These are phyloP conservation scores for Elanoides forficatus DNA, from an alignment of 2,113 vertebrate genomes.

Conservation along the genomic window DNA sequence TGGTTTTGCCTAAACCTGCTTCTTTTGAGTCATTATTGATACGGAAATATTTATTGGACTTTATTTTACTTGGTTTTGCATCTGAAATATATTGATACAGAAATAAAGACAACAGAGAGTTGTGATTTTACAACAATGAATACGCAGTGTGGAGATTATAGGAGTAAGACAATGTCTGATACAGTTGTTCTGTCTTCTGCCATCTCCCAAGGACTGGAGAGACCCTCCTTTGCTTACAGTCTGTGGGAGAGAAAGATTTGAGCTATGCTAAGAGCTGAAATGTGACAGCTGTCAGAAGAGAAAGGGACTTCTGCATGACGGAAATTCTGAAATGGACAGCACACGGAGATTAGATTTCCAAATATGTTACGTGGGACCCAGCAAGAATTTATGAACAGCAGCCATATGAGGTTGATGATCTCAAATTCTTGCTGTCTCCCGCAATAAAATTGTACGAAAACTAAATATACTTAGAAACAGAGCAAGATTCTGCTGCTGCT, in stretches of 20 bases:
- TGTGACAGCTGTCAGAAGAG: neutral
- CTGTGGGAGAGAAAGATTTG: neutral
- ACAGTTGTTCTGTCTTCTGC: neutral
- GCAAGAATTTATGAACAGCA: constrained; percentile 53
- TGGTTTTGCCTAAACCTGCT: neutral
- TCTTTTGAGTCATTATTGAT: neutral
- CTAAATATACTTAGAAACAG: constrained; percentile 68
- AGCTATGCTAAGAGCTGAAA: neutral
- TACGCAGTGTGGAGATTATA: neutral
- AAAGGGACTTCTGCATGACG: neutral
- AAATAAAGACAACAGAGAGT: neutral
- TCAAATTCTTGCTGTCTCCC: constrained; percentile 65
- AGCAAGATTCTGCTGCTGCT: constrained; percentile 63
- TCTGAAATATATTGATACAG: rapidly evolving
- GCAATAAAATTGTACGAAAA: constrained; percentile 37
- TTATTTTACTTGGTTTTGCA: neutral
- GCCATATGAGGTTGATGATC: constrained; percentile 37
- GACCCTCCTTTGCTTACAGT: neutral
- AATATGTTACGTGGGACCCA: neutral
- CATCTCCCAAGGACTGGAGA: neutral
- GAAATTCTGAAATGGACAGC: neutral
- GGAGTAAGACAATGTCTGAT: neutral
- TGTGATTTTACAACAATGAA: neutral
- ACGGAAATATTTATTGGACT: neutral
- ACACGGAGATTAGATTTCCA: constrained; percentile 37